Evolutionary conservation across 2,888 invertebrate species (phyloP), one percentile per base, ranked within the genome.

Genomic region (Nudaria mundana): DNA sequence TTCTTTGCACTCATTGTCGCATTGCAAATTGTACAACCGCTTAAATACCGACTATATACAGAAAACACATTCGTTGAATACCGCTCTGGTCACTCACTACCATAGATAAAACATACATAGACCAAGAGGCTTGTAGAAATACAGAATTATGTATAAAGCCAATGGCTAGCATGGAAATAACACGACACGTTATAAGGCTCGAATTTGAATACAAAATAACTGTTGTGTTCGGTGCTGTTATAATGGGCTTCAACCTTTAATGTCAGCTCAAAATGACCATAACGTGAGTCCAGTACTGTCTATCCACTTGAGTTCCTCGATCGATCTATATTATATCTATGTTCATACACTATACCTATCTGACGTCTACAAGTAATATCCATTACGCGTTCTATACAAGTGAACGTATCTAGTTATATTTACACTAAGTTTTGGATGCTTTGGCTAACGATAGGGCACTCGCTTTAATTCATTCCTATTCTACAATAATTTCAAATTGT

Each of bases 341-440:
- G 15, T 40, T 55, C 56, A 57, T 66, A 63, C 43, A 36, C 44
- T 56, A n/a, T n/a, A n/a, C n/a, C n/a, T n/a, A 56, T 41, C 64
- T 66, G 61, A 69, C 23, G 36, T 31, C 43, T 60, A 56, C 51
- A 61, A 60, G 54, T 54, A 71, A 73, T 74, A 66, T 74, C 72
- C 72, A 69, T 57, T 53, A 65, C 48, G 56, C 65, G 67, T 52
- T 56, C 61, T 40, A 48, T 69, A 69, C 60, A 65, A 28, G 51
- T 33, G 59, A 63, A 59, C 70, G 65, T 62, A 33, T 51, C 66
- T 73, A 67, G 53, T 43, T 51, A 72, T 86, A 85, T 85, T 74
- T 86, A 87, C 85, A 86, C 71, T 84, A 83, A 82, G 59, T 62
- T 83, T 78, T 81, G 76, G 71, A 81, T 85, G 84, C 87, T 87